Percentiles rank a stretch among this genome's conserved stretches.
phyloP scores from a whole-genome alignment of 2,888 invertebrate genomes.

The Lymantria dispar region DNA sequence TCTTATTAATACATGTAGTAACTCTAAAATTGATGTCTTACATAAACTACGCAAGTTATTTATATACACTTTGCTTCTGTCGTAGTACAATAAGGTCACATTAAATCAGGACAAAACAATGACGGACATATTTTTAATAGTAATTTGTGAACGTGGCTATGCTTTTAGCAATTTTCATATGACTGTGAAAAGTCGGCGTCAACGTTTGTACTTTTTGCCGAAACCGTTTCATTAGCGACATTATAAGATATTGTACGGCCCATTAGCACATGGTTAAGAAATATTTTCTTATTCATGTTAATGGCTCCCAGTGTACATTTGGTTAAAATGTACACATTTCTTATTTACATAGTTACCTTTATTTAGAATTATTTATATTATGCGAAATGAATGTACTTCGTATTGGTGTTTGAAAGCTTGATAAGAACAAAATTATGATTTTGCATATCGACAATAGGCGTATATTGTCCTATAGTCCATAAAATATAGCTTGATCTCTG shows the following conservation, averaged over 20 bases:
- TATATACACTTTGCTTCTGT: not conserved
- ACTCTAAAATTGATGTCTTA: no score
- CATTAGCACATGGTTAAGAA: slow-evolving; percentile 59
- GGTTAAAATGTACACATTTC: no score
- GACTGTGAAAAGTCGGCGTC: slow-evolving; percentile 52
- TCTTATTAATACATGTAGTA: no score
- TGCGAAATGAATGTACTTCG: no score
- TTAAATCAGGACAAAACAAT: slow-evolving; percentile 25
- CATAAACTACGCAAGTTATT: not conserved
- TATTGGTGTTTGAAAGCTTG: no score
- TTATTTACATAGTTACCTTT: no score
- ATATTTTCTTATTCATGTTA: slow-evolving; percentile 47
- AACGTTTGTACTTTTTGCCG: slow-evolving; percentile 47
- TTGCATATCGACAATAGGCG: no score
- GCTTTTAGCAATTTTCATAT: slow-evolving; percentile 57
- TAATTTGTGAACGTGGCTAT: slow-evolving; percentile 20
- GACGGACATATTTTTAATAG: slow-evolving; percentile 29
- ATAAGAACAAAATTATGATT: no score
- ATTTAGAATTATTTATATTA: no score
- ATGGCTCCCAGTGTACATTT: slow-evolving; percentile 23
- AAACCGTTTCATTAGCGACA: slow-evolving; percentile 62
- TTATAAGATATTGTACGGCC: slow-evolving; percentile 41
- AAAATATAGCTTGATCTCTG: no score
- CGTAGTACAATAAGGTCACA: not conserved
- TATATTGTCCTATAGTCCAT: no score